Percentiles rank a stretch among this genome's conserved stretches.
Evolutionary conservation across 2,888 invertebrate species (phyloP).

Genomic region (Oasisia sp.): DNA sequence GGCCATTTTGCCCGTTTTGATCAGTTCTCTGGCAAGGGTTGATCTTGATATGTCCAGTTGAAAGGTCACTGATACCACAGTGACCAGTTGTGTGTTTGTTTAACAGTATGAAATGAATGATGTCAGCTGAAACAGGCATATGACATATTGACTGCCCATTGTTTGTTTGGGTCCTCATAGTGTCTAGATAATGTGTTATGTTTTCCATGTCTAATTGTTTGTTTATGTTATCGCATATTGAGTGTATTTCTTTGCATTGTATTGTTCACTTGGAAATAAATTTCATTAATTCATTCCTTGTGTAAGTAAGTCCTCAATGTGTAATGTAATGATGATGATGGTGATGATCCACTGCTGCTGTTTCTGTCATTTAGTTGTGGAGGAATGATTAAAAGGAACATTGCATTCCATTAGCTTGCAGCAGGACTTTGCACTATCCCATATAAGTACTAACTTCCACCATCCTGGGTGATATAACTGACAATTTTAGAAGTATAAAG

Average conservation of each 20-base stretch:
- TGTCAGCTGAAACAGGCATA: neutral
- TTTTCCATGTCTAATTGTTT: too few species aligned
- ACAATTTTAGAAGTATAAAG: too few species aligned
- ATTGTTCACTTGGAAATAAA: too few species aligned
- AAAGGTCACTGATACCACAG: neutral
- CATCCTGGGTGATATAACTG: too few species aligned
- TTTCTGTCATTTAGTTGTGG: neutral
- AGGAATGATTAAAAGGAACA: too few species aligned
- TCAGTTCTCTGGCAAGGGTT: neutral
- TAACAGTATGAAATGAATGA: neutral
- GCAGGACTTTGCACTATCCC: too few species aligned
- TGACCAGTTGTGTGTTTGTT: neutral
- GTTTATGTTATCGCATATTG: too few species aligned
- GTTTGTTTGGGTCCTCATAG: neutral
- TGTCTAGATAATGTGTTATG: neutral
- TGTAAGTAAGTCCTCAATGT: neutral
- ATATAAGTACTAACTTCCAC: too few species aligned
- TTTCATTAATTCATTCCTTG: too few species aligned
- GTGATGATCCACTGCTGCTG: neutral
- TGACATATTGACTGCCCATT: neutral
- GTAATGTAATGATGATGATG: neutral
- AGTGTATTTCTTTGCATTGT: too few species aligned
- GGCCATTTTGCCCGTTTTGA: neutral
- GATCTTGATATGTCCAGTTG: neutral
- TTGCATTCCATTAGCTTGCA: too few species aligned